Evolutionary conservation across 2,113 vertebrate species (phyloP), one percentile per base, ranked within the genome.

Genomic region (Chaenogobius annularis): DNA sequence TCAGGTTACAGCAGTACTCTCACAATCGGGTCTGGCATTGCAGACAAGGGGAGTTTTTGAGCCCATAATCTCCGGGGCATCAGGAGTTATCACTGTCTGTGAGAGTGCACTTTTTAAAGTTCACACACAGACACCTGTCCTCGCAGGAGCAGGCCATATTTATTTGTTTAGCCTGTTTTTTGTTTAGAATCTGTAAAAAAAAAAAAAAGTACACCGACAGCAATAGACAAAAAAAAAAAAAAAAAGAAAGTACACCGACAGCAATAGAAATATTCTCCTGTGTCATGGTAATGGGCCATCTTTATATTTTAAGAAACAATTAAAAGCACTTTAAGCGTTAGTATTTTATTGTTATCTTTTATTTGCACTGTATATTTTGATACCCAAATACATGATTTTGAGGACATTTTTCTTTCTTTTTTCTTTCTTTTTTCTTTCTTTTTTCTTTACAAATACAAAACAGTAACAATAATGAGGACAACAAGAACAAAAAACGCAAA

Each of bases 71-170:
- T 43, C 35, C 0, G 61, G 31, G 37, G 31, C 61, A 63, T 63
- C 61, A n/a, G 61, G 61, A n/a, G 37, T 40, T 43, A 63, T 63
- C 61, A 3, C 61, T 43, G 17, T 43, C 19, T 40, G 9, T 63
- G 35, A 40, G 61, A 63, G 61, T 40, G 61, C 31, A n/a, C 19
- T 37, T 43, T 63, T 63, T 19, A 63, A 63, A 63, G 61, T 63
- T 63, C 61, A 63, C 61, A 43, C n/a, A 35, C 61, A 63, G 61
- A 63, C 61, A 40, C 17, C 35, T 43, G 31, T 37, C 17, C 61
- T 63, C 61, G 12, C 8, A 9, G 35, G 35, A 43, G 19, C 61
- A 11, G 15, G 10, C 9, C 35, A 20, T 35, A 40, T 63, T 63
- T 63, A 19, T 63, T 63, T 63, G 43, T 10, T n/a, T 20, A 12